These are phyloP conservation scores for Streblospio benedicti DNA, from an alignment of 1,140 invertebrate genomes.

Conservation along the genomic window DNA sequence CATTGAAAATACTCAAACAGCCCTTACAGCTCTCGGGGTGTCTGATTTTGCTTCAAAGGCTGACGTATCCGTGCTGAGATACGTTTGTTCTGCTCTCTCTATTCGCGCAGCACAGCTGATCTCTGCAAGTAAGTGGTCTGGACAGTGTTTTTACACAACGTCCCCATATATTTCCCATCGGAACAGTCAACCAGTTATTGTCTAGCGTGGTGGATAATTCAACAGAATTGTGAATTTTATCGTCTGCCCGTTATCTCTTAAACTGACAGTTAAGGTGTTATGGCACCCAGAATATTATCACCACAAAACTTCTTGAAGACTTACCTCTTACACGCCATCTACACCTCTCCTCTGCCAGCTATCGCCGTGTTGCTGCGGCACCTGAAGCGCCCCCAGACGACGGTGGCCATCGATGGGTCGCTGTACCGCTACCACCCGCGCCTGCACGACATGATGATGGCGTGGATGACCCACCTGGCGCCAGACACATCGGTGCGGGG, in stretches of 20 bases:
- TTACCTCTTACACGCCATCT: too few relatives aligned
- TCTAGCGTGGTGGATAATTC: too few relatives aligned
- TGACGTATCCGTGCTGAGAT: conserved; percentile 76
- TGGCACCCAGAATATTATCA: too few relatives aligned
- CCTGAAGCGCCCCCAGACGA: conserved; percentile 74
- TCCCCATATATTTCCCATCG: too few relatives aligned
- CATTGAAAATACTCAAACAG: conserved; percentile 66
- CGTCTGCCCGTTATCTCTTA: too few relatives aligned
- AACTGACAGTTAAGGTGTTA: too few relatives aligned
- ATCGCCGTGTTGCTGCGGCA: conserved; percentile 59
- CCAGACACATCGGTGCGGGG: conserved; percentile 39
- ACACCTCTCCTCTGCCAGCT: too few relatives aligned
- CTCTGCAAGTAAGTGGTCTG: conserved; percentile 70
- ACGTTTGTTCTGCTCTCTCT: conserved; percentile 84
- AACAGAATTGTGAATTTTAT: too few relatives aligned
- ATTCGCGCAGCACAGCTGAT: conserved; percentile 82
- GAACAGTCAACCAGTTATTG: too few relatives aligned
- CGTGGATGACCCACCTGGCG: conserved; percentile 72
- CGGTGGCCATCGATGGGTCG: conserved; percentile 93
- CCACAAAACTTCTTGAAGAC: too few relatives aligned
- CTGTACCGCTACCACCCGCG: conserved; percentile 94
- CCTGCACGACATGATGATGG: conserved; percentile 85
- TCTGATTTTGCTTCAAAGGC: conserved; percentile 63
- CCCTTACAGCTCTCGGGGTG: conserved; percentile 72
- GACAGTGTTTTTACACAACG: too few relatives aligned